Evolutionary conservation across 1,140 invertebrate species (phyloP).

Genomic region (Anastrepha ludens): DNA sequence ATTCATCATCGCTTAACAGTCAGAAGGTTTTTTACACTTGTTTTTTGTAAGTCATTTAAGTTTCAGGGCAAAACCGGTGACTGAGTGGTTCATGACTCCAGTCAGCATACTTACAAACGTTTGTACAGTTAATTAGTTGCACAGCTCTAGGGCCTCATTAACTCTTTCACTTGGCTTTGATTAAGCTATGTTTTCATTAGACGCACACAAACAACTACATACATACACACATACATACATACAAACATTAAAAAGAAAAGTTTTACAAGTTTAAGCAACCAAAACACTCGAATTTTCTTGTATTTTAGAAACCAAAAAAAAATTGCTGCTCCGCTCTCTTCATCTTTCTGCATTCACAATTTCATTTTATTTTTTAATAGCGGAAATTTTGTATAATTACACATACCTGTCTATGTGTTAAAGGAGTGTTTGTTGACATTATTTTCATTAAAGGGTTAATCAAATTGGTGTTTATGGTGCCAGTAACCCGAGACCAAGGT

Average conservation of each 20-base stretch:
- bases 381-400: not conserved
- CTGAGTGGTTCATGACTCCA: not conserved
- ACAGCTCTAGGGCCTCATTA: slow-evolving; percentile 6
- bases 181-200: not conserved
- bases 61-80: not conserved
- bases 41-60: slow-evolving; percentile 2
- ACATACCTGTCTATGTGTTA: not conserved
- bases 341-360: not conserved
- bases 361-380: not conserved
- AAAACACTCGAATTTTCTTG: too few relatives aligned
- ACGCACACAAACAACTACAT: too few relatives aligned
- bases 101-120: not conserved
- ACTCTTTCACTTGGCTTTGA: slow-evolving; percentile 21
- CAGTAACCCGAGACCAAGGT: not conserved
- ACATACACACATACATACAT: too few relatives aligned
- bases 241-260: too few relatives aligned
- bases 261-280: too few relatives aligned
- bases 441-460: not conserved
- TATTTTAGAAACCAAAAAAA: too few relatives aligned
- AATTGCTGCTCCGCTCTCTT: too few relatives aligned
- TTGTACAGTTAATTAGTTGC: not conserved
- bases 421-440: not conserved
- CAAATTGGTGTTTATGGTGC: not conserved
- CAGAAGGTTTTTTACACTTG: not conserved
- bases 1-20: slow-evolving; percentile 25